These are phyloP conservation scores for Eulemur rubriventer DNA, from an alignment of 2,797 vertebrate genomes.

Conservation along the genomic window DNA sequence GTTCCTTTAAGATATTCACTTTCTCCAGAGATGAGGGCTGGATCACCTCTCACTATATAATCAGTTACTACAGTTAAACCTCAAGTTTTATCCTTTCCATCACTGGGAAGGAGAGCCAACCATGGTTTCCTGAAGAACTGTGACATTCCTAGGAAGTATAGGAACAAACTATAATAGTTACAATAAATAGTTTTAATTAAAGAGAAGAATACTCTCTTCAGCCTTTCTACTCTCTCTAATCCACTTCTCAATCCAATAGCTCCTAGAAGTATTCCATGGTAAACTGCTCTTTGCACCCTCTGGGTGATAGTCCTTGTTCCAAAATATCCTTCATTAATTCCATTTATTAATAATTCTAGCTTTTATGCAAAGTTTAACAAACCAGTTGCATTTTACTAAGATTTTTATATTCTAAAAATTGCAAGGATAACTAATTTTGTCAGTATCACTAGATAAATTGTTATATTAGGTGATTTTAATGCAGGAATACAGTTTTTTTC, in stretches of 20 bases:
- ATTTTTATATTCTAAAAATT: background rate
- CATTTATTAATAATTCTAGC: background rate
- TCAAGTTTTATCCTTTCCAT: background rate
- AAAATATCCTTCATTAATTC: background rate
- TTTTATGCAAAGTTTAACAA: background rate
- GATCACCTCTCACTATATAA: background rate
- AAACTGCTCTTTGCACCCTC: background rate
- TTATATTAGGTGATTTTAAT: background rate
- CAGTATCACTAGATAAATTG: background rate
- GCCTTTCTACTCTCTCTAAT: background rate
- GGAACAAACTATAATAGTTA: background rate
- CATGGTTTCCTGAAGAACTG: background rate
- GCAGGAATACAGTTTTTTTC: background rate
- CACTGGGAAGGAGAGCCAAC: background rate
- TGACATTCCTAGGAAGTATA: background rate
- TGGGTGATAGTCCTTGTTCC: background rate
- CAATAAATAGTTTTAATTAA: background rate
- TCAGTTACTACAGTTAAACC: background rate
- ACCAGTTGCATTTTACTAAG: background rate
- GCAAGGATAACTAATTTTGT: background rate
- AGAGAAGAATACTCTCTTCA: background rate
- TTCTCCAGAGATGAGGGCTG: background rate
- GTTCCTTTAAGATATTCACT: background rate
- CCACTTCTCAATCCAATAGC: background rate
- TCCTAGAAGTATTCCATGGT: background rate